Conservation (phyloP, 35 echinoderm and acorn worm species). For the Heliocidaris tuberculata region DNA sequence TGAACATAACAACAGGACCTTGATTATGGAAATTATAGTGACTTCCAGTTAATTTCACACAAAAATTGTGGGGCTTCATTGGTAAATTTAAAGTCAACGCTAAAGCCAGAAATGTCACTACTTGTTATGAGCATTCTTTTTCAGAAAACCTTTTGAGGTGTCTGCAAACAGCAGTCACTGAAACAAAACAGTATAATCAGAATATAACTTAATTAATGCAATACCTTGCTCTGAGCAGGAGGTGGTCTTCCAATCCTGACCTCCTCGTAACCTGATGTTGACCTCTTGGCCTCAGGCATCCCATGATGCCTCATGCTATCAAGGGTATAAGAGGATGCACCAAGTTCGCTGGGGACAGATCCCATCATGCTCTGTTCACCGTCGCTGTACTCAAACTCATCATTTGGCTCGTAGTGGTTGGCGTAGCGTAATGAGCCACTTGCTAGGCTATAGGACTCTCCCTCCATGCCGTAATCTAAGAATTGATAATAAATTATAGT, state of each 20-base stretch:
- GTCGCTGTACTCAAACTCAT: conserved; percentile 60
- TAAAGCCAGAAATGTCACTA: too few species aligned
- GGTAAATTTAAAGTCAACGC: too few species aligned
- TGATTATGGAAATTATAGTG: too few species aligned
- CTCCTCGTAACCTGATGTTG: conserved; percentile 27
- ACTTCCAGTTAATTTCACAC: too few species aligned
- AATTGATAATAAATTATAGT: neutral
- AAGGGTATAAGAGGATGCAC: conserved; percentile 1
- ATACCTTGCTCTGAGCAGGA: neutral
- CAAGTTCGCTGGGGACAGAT: conserved; percentile 24
- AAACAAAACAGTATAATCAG: neutral
- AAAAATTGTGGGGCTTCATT: too few species aligned
- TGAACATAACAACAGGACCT: too few species aligned
- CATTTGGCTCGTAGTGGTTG: conserved; percentile 40
- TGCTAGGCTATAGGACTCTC: conserved; percentile 6
- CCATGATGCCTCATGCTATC: conserved; percentile 48
- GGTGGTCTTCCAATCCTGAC: conserved; percentile 26
- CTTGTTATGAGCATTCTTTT: too few species aligned
- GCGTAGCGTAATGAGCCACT: neutral
- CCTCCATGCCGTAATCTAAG: conserved; percentile 29
- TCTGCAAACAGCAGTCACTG: too few species aligned
- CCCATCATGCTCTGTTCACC: conserved; percentile 42
- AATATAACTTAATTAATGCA: neutral
- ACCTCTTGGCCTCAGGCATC: neutral
- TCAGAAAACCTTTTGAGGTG: too few species aligned